Evolutionary conservation across 2,888 invertebrate genomes (phyloP).

Genomic region (Cheilosia urbana): DNA sequence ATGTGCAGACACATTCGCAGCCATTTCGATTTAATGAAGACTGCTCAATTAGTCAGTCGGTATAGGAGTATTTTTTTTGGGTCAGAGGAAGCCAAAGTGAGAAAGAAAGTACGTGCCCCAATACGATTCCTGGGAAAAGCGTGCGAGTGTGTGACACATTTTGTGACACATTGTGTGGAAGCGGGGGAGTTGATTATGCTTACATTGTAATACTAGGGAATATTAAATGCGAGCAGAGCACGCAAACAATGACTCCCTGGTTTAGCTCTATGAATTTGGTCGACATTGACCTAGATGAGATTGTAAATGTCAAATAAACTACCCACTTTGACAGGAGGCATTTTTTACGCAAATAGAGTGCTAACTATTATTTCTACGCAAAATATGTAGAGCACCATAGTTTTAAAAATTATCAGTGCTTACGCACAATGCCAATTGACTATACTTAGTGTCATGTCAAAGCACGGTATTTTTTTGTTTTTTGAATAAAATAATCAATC

Average conservation of each 20-base stretch:
- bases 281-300: slow-evolving; percentile 34
- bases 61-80: slow-evolving; percentile 1
- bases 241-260: slow-evolving; percentile 1
- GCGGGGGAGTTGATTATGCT: slow-evolving; percentile 2
- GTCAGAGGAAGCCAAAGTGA: slow-evolving; percentile 31
- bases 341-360: background rate
- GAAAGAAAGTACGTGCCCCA: slow-evolving; percentile 37
- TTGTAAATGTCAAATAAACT: background rate
- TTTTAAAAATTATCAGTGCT: background rate
- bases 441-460: slow-evolving; percentile 21
- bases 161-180: slow-evolving; percentile 7
- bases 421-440: background rate
- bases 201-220: background rate
- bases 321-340: background rate
- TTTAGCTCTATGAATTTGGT: slow-evolving; percentile 10
- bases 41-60: slow-evolving; percentile 24
- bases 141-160: background rate
- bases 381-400: background rate
- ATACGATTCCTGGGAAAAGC: slow-evolving; percentile 24
- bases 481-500: slow-evolving; percentile 8
- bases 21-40: slow-evolving; percentile 24
- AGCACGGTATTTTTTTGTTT: background rate
- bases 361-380: background rate
- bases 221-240: slow-evolving; percentile 23
- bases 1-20: slow-evolving; percentile 5